Percentiles rank a stretch among this genome's conserved stretches.
Conservation (phyloP, 2,888 invertebrate species). For the Cryptus viduatorius region DNA sequence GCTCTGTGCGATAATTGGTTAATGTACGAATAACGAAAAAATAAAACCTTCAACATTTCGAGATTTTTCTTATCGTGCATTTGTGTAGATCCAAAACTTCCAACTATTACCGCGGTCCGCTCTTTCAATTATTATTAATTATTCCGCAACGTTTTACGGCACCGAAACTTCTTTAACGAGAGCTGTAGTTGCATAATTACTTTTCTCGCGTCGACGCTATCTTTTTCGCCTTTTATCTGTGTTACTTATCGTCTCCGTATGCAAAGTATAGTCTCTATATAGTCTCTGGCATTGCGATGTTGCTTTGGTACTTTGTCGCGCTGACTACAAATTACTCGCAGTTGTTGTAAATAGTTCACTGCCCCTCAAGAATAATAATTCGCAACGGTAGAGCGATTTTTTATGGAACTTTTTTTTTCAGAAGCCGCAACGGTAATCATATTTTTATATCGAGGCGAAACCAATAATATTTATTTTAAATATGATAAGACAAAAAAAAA, state of each 20-base stretch:
- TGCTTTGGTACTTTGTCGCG: not conserved
- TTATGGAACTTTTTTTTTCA: not conserved
- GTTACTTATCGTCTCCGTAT: not conserved
- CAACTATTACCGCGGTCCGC: too few species aligned
- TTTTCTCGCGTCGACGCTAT: not conserved
- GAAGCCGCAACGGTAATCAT: not conserved
- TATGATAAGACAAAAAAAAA: not conserved
- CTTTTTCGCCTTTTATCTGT: not conserved
- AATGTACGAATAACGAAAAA: too few species aligned
- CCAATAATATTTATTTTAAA: not conserved
- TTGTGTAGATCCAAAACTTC: too few species aligned
- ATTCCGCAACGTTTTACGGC: too few species aligned
- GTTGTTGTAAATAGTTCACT: not conserved
- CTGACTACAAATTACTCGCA: constrained; percentile 8
- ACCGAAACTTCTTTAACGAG: too few species aligned
- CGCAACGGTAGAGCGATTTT: not conserved
- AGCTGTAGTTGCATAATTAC: not conserved
- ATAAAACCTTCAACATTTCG: too few species aligned
- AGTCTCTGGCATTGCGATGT: not conserved
- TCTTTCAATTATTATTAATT: too few species aligned
- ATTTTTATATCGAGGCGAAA: not conserved
- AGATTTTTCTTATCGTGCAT: too few species aligned
- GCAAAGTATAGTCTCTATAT: not conserved
- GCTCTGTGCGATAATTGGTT: too few species aligned
- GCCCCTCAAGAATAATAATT: constrained; percentile 7